These are phyloP conservation scores for Tokudaia tokunoshimensis DNA, from an alignment of 2,797 vertebrate genomes.

Conservation along the genomic window DNA sequence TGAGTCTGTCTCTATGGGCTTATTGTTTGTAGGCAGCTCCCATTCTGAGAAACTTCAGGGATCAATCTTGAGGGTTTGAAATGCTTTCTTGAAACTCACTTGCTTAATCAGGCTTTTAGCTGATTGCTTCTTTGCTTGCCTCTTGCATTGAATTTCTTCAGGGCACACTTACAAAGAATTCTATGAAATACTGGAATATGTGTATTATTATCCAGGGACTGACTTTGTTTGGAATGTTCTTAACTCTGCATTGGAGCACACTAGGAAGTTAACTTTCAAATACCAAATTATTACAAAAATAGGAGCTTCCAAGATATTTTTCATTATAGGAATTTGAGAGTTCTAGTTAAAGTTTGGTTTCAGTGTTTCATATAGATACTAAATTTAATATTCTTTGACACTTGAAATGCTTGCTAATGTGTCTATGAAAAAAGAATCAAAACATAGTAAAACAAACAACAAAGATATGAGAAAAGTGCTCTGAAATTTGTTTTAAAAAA, in stretches of 20 bases:
- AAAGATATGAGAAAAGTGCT: not conserved
- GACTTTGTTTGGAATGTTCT: conserved; percentile 62
- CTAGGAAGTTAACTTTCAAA: not conserved
- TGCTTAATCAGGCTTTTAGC: conserved; percentile 83
- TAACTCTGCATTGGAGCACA: not conserved
- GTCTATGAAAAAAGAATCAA: conserved; percentile 15
- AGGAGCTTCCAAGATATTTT: not conserved
- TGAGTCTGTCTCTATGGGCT: conserved; percentile 58
- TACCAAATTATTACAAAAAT: not conserved
- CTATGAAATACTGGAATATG: conserved; percentile 17
- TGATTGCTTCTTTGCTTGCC: conserved; percentile 71
- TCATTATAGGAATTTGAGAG: not conserved
- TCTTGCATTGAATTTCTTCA: conserved; percentile 63
- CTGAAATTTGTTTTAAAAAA: conserved; percentile 18
- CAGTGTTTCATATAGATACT: not conserved
- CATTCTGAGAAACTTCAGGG: conserved; percentile 49
- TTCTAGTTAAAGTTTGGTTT: not conserved
- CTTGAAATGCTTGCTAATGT: not conserved
- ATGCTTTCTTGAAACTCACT: conserved; percentile 78
- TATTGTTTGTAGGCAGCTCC: not conserved
- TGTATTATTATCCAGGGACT: conserved; percentile 18
- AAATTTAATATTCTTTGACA: conserved; percentile 10
- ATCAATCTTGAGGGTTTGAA: conserved; percentile 75
- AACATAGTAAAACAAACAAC: not conserved
- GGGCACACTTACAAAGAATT: conserved; percentile 53